Conservation (phyloP, 2,113 vertebrate genomes). For the Sclerurus mexicanus region DNA sequence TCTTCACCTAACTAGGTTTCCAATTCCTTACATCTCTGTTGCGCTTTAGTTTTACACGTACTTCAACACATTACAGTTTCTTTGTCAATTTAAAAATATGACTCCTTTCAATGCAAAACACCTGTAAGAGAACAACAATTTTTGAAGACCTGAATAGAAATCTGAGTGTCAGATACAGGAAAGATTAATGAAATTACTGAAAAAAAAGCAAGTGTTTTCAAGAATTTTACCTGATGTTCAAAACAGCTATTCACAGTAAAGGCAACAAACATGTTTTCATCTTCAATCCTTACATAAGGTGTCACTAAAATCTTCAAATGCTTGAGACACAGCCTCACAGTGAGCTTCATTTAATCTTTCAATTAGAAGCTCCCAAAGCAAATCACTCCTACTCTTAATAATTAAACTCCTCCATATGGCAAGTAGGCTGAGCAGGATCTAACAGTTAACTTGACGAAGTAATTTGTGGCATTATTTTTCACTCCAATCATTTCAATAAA, state of each 20-base stretch:
- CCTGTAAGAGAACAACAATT: not conserved
- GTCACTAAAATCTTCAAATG: not conserved
- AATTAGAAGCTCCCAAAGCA: conserved; percentile 58
- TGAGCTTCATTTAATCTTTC: conserved; percentile 33
- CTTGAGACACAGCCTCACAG: not conserved
- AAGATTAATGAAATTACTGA: not conserved
- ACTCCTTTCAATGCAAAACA: not conserved
- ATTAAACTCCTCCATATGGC: conserved; percentile 61
- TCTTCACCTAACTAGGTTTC: not conserved
- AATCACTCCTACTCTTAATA: conserved; percentile 62
- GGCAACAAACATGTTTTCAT: not conserved
- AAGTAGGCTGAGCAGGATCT: conserved; percentile 54
- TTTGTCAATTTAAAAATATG: not conserved
- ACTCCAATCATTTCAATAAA: not conserved
- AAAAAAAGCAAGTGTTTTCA: not conserved
- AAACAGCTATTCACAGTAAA: not conserved
- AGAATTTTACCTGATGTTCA: not conserved
- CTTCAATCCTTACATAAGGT: conserved; percentile 26
- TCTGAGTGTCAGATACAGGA: not conserved
- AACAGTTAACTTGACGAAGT: conserved; percentile 42
- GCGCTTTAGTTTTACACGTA: not conserved
- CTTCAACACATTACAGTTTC: not conserved
- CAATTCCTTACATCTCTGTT: not conserved
- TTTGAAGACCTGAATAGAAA: not conserved
- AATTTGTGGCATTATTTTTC: conserved; percentile 28